A percentile compares a stretch with the other conserved stretches of the same genome.
phyloP scores from a whole-genome alignment of 1,140 invertebrate genomes.

The Neodiprion pinetum region DNA sequence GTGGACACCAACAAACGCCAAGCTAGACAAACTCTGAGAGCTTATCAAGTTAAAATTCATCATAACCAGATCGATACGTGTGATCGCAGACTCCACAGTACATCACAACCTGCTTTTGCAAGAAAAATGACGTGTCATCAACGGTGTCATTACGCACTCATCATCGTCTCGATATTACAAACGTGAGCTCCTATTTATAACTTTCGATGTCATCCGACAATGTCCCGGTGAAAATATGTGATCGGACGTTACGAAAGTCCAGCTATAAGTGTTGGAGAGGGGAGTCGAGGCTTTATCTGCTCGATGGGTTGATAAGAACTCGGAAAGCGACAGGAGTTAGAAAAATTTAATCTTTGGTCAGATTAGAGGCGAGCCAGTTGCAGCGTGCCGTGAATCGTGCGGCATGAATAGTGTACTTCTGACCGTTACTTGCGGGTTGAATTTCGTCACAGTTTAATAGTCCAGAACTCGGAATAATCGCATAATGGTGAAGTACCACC shows the following conservation, averaged over 20 bases:
- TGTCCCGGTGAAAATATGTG: not conserved
- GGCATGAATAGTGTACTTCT: not conserved
- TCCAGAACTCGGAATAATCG: no score
- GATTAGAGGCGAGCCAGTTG: not conserved
- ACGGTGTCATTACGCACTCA: no score
- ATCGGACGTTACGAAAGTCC: not conserved
- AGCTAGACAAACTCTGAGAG: no score
- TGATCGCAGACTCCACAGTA: no score
- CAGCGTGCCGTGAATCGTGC: not conserved
- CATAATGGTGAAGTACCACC: not conserved
- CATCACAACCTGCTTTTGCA: no score
- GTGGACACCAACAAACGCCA: no score
- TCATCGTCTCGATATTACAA: not conserved
- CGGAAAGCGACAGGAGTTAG: not conserved
- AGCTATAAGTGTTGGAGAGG: not conserved
- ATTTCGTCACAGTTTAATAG: not conserved
- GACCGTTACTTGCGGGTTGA: no score
- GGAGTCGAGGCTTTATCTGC: not conserved
- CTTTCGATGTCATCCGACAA: not conserved
- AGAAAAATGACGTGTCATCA: no score
- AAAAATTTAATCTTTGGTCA: not conserved
- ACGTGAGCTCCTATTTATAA: not conserved
- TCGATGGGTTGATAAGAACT: not conserved
- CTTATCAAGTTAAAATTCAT: no score
- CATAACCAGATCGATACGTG: no score